Evolutionary conservation across 2,113 vertebrate genomes (phyloP).

Genomic region (Pseudorectes ferrugineus): DNA sequence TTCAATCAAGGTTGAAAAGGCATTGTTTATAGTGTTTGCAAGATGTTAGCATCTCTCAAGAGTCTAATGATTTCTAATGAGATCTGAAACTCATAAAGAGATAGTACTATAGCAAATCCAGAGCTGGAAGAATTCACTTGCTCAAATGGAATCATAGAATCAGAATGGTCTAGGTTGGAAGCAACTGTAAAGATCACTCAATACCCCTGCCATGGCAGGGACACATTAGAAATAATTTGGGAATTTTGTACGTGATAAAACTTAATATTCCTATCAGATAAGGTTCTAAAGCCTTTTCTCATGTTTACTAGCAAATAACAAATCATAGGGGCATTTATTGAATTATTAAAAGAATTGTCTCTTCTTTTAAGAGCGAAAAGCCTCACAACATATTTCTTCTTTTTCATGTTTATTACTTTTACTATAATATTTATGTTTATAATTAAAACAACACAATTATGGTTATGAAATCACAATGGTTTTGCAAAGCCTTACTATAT

Average conservation of each 20-base stretch:
- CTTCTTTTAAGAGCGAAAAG: background rate
- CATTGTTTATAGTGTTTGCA: background rate
- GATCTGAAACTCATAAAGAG: slow-evolving; percentile 19
- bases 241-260: background rate
- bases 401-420: background rate
- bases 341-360: background rate
- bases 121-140: background rate
- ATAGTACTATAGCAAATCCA: background rate
- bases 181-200: background rate
- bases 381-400: background rate
- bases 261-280: background rate
- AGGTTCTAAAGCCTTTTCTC: background rate
- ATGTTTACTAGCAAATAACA: background rate
- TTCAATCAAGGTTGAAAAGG: slow-evolving; percentile 9
- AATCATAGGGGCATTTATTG: background rate
- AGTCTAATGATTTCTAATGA: slow-evolving; percentile 44
- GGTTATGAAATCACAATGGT: background rate
- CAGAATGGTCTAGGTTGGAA: background rate
- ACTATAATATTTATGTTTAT: background rate
- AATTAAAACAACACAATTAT: background rate
- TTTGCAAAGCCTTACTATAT: background rate
- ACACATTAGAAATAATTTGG: background rate
- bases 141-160: background rate
- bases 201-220: background rate
- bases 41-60: slow-evolving; percentile 13